Percentiles rank a stretch among this genome's conserved stretches.
Conservation (phyloP, 2,888 invertebrate species). For the Drosophila barbarae region DNA sequence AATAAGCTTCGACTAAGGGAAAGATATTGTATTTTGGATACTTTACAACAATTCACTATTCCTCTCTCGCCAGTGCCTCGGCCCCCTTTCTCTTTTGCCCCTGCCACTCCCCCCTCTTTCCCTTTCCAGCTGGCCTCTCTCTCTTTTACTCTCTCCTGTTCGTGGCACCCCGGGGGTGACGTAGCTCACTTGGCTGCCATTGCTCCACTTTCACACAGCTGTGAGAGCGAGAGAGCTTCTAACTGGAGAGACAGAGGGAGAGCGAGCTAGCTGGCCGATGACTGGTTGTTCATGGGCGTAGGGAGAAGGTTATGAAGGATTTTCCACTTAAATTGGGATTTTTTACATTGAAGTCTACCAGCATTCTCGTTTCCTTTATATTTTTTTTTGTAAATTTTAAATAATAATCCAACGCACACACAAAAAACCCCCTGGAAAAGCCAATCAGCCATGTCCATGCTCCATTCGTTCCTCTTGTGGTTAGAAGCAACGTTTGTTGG, state of each 20-base stretch:
- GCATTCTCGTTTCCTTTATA: neutral
- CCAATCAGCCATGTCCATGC: neutral
- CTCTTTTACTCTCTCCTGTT: slow-evolving; percentile 18
- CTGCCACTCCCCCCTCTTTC: slow-evolving; percentile 12
- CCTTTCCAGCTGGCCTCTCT: neutral
- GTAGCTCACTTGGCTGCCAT: slow-evolving; percentile 40
- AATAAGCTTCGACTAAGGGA: slow-evolving; percentile 29
- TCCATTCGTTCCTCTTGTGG: slow-evolving; percentile 19
- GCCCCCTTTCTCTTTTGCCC: slow-evolving; percentile 10
- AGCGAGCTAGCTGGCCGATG: slow-evolving; percentile 1
- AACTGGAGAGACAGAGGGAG: neutral
- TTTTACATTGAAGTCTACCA: neutral
- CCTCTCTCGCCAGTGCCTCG: neutral
- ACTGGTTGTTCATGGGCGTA: slow-evolving; percentile 6
- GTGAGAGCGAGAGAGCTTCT: slow-evolving; percentile 15
- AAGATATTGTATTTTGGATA: slow-evolving; percentile 23
- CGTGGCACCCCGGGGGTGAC: slow-evolving; percentile 34
- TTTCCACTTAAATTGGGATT: neutral
- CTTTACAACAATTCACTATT: slow-evolving; percentile 28
- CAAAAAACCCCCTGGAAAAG: neutral
- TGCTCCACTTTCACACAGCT: slow-evolving; percentile 61
- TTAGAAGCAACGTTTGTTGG: slow-evolving; percentile 33
- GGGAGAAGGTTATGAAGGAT: neutral
- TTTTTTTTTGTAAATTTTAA: neutral
- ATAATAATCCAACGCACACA: neutral